Evolutionary conservation across 2,113 vertebrate genomes (phyloP).

Genomic region (human (Homo sapiens)): DNA sequence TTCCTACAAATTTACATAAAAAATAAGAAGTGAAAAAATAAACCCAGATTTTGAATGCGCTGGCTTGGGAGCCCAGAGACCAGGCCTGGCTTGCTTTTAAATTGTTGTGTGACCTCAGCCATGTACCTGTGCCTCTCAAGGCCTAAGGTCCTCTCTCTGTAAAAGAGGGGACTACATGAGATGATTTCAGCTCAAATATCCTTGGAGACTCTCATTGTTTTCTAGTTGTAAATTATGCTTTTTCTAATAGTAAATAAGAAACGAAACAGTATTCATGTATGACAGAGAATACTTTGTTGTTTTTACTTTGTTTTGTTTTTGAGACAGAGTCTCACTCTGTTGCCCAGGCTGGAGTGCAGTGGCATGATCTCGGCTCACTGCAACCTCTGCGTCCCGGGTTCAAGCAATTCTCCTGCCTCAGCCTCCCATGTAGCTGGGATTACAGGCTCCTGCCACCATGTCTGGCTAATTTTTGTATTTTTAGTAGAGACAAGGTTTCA

Average conservation of each 20-base stretch:
- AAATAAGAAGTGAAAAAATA: not conserved
- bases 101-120: not conserved
- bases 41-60: not conserved
- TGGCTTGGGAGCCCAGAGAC: not conserved
- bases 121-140: not conserved
- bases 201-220: not conserved
- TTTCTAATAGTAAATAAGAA: not conserved
- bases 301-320: too few relatives aligned
- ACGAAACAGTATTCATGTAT: not conserved
- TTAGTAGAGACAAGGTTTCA: too few relatives aligned
- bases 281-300: not conserved
- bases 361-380: too few relatives aligned
- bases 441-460: too few relatives aligned
- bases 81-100: not conserved
- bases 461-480: too few relatives aligned
- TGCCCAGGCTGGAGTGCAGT: too few relatives aligned
- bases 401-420: too few relatives aligned
- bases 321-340: too few relatives aligned
- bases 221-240: not conserved
- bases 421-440: too few relatives aligned
- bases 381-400: too few relatives aligned
- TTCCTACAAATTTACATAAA: not conserved
- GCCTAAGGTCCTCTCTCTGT: not conserved
- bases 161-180: not conserved
- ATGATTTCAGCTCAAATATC: not conserved